Evolutionary conservation across 2,888 invertebrate genomes (phyloP), one percentile per base, ranked within the genome.

Genomic region (Hyposoter didymator): DNA sequence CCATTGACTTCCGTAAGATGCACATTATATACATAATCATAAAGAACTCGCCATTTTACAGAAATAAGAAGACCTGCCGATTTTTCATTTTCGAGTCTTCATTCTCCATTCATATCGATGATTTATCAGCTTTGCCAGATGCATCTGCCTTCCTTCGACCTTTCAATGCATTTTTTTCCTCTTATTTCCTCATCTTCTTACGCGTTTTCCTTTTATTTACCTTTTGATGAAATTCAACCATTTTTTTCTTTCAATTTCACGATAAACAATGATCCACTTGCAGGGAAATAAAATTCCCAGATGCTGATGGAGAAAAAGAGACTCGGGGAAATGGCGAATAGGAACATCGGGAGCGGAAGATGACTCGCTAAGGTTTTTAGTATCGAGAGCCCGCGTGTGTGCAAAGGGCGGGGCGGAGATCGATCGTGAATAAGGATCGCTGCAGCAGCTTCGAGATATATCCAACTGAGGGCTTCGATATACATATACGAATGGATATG

Each of bases 361-460:
- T 66, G 78, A 73, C 64, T 75, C 4, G 47, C 39, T 66, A 49
- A 52, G 17, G 76, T 69, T 78, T 78, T 78, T 55, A 69, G 43
- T 59, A 70, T 69, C 67, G 76, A 47, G 70, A 39, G 49, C 5
- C 35, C 73, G 82, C 78, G 82, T 82, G 75, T 85, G 82, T 85
- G 85, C 82, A 52, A 70, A 85, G 86, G 87, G 87, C 86, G 86
- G 86, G 84, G 70, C 81, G 72, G 86, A 86, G 86, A 86, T 84
- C 86, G 86, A 84, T 86, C 86, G 86, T 84, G 87, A 87, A 86
- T 87, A 87, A 87, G 86, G 84, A 87, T 87, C 84, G 82, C 82
- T 69, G 69, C 78, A 69, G 47, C 73, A 45, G 66, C 76, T 64
- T 78, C 28, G 59, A 66, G 39, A 84, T 59, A 78, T 75, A 64